Evolutionary conservation across 2,113 vertebrate genomes (phyloP), one percentile per base, ranked within the genome.

Genomic region (Gambusia affinis): DNA sequence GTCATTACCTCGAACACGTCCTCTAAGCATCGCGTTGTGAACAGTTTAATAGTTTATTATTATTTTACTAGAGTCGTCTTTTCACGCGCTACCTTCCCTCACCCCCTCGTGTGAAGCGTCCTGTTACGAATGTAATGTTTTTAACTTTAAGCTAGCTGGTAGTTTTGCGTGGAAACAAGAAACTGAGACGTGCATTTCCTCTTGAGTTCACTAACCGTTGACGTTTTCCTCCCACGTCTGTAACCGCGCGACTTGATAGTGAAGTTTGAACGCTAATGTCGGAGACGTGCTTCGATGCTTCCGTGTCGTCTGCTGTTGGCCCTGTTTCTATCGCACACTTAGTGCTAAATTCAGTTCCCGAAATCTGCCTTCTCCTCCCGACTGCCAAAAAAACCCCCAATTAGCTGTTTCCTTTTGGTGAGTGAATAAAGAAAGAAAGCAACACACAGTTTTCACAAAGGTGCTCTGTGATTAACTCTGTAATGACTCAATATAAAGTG

Each of bases 381-480:
- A 87, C 72, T 82, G 79, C 88, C 86, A 80, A 89, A 88, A 82
- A 76, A 42, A 74, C 3, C 1, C 7, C 5, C 73, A 60, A 69
- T 39, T 77, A 68, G 73, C 82, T 81, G 87, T 89, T 73, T 67
- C 71, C 37, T 69, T 73, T 60, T 28, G 74, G 70, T 86, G 69
- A 71, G 72, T 77, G 22, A 79, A 78, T 35, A 15, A 65, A 33
- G 44, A 69, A 70, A 75, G 37, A 61, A 67, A 64, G 69, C 33
- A 86, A 72, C 71, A 80, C 47, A 54, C 47, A 22, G 47, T 54
- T 88, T 90, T 93, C 91, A 90, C 82, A 79, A 92, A 90, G 92
- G 92, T 94, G 92, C 93, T 93, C 89, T 73, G 47, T 81, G 60
- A 82, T 82, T 90, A 90, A 92, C 75, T 76, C 35, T 72, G 73